Base-by-base conservation (phyloP, 2,888 invertebrate genomes). In the Andrena bicolor region DNA sequence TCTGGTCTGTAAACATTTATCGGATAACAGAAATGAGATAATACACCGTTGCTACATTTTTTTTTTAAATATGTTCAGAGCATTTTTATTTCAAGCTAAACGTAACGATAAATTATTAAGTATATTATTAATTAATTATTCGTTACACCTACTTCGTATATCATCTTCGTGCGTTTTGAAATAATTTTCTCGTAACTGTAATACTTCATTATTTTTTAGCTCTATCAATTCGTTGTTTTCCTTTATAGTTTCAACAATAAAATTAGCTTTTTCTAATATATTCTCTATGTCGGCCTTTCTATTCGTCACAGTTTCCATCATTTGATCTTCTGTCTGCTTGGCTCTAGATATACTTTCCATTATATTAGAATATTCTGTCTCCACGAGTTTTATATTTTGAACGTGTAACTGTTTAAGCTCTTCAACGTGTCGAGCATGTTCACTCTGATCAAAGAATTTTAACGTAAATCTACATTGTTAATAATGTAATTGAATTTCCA, bases 291-390 rank as follows among this genome's bases (percentile, higher is more conserved):
- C 91, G 72, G 81, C 87, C 66, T 91, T 92, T 7, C 90, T 90
- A 16, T 70, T 83, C 16, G 88, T 89, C 79, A 93, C 85, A 30
- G 88, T 86, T 41, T 91, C 89, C 8, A 93, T 84, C 23, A 91
- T 90, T 70, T 86, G 73, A 76, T 90, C 87, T 79, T 94, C 93
- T 5, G 89, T 69, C 41, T 92, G 89, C 84, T 93, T 93, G 32
- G 91, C 90, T 83, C 86, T 91, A 10, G 90, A 87, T 84, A 93
- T 91, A 68, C 86, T 91, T 77, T 92, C 90, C 60, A 93, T 91
- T 5, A 88, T 91, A 82, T 92, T 91, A 13, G 84, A 79, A 76
- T 93, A 91, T 71, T 93, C 92, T 35, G 87, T 92, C 82, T 92
- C 91, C 2, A 94, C 48, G 23, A 92, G 69, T 80, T 87, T 84